Evolutionary conservation across 1,140 invertebrate genomes (phyloP), one percentile per base, ranked within the genome.

Genomic region (Pseudomyrmex dendroicus): DNA sequence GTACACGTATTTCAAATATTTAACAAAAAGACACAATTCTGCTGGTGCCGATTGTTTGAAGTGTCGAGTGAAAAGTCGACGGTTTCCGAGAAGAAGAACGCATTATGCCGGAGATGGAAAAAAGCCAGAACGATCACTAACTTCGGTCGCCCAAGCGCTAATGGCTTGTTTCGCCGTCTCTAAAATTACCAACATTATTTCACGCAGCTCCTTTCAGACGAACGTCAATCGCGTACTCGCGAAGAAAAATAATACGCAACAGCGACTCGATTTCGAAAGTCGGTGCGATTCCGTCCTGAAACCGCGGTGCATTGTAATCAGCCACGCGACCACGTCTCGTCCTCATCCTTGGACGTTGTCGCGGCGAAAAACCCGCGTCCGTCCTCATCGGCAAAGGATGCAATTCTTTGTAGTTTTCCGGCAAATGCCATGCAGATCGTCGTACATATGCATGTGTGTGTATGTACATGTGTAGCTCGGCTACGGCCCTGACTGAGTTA

Each of bases 401-500:
- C 25, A 50, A 59, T 61, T 2, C 44, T 57, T 22, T 44, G 9
- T 48, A 63, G 56, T 20, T 54, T 61, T 74, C 22, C 50, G 44
- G 44, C 35, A 56, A 46, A 74, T 64, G 46, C 10, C 8, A 54
- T 50, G n/a, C 17, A 15, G 20, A 52, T 13, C 22, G 25, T n/a
- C 0, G 25, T 35, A 1, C 10, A 17, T 13, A n/a, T 48, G 20
- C 44, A 1, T 56, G 15, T 8, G 17, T 35, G 48, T 46, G 25
- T 77, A 44, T 46, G 25, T 77, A 44, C 22, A 2, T n/a, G 44
- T 57, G 3, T 59, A 20, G 59, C 57, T 48, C 73, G 73, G 52
- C 73, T 89, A 84, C 92, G 93, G 90, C 92, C 92, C 91, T 94
- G 93, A 93, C 90, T 90, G 90, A 92, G 85, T 93, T 92, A 91